Base-by-base conservation (phyloP, 2,797 vertebrate species). In the Cuculus canorus region DNA sequence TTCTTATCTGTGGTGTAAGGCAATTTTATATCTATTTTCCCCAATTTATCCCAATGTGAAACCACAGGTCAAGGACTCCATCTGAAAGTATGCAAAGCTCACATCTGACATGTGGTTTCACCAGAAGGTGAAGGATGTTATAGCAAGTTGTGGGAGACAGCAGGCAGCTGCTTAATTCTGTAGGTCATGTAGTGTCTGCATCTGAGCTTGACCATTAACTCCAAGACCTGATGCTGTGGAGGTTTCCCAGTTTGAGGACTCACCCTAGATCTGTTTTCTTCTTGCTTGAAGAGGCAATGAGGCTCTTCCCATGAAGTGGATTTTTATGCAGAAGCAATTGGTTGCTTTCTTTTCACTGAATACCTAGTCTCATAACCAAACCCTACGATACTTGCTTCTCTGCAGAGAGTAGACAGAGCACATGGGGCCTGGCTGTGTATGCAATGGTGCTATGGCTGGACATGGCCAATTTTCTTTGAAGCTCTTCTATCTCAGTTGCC, bases 211-310 rank as follows among this genome's bases (percentile, higher is more conserved):
- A 69, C 13, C 14, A 53, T 61, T 56, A 48, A 32, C 48, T 79
- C 43, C 39, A 53, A 54, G 43, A 61, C 30, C 33, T 1, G 9
- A 16, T 5, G 7, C 48, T 3, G 1, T 0, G 2, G n/a, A 66
- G 7, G 11, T 57, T 61, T 71, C n/a, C 73, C 59, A 59, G 28
- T 12, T 22, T 23, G 8, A 56, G 28, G 17, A 48, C 12, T 63
- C 57, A 37, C 10, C 32, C 19, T 25, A 43, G 54, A 9, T 79
- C 30, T 23, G 37, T 63, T 79, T 35, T 32, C 30, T 63, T 21
- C 59, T 54, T 72, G 17, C 33, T 12, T 61, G 52, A 72, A 61
- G 41, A 68, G 28, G 32, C 30, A 33, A 1, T 32, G 56, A 86
- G 21, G 17, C 3, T 59, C 7, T 60, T 76, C 15, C 16, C 9